Conservation (phyloP, 1,140 invertebrate genomes). For the Eupristina koningsbergeri region DNA sequence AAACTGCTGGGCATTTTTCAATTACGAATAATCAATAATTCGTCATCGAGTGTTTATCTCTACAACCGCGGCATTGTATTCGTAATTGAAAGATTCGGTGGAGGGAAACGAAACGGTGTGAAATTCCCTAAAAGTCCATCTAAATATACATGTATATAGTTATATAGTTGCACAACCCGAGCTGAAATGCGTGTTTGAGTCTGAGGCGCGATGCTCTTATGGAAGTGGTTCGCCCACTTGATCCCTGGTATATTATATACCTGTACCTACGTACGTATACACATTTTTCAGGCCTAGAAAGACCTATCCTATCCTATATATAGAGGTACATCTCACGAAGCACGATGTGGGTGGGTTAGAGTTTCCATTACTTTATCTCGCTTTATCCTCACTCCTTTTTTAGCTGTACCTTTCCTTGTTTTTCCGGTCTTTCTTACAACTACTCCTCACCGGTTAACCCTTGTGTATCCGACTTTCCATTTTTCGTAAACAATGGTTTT, state of each 20-base stretch:
- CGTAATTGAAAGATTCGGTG: too few species aligned
- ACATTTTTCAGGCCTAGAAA: conserved; percentile 58
- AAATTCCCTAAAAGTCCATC: conserved; percentile 32
- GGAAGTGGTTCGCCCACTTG: conserved; percentile 69
- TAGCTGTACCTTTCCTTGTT: conserved; percentile 29
- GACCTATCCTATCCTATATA: conserved; percentile 60
- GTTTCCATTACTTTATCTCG: conserved; percentile 52
- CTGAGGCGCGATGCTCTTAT: conserved; percentile 57
- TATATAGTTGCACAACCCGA: conserved; percentile 35
- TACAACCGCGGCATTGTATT: neutral
- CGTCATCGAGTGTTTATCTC: neutral
- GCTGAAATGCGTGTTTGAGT: conserved; percentile 51
- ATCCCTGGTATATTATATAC: conserved; percentile 11
- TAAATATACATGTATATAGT: neutral
- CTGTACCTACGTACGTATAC: conserved; percentile 46
- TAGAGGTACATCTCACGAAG: conserved; percentile 56
- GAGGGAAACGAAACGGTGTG: neutral
- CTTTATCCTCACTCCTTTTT: conserved; percentile 37
- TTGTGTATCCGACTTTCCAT: neutral
- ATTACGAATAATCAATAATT: too few species aligned
- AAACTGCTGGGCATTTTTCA: too few species aligned
- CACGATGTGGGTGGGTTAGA: conserved; percentile 64
- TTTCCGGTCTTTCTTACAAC: conserved; percentile 38
- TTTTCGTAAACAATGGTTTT: neutral
- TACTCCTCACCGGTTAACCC: neutral